Base-by-base conservation (phyloP, 1,140 invertebrate genomes). In the Drosophila nasuta region DNA sequence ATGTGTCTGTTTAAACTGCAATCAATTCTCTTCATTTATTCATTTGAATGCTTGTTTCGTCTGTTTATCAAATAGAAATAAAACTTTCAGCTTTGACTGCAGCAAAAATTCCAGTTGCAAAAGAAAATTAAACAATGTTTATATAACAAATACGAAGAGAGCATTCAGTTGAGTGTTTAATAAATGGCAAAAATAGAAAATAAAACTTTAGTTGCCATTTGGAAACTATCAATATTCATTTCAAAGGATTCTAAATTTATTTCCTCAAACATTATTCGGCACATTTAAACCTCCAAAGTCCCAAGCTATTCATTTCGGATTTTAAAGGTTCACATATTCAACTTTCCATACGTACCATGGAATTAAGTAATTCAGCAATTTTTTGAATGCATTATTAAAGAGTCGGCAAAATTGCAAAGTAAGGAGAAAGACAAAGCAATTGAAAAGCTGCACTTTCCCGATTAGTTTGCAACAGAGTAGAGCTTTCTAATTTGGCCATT, bases 21-120 rank as follows among this genome's bases (percentile, higher is more conserved):
- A 54, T 54, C 25, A 52, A 52, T 13, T 30, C 51, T 35, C n/a
- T 33, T 15, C 28, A 54, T 54, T 54, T 54, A 54, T 54, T 54
- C 30, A 54, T 15, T 54, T 35, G 13, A 54, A 35, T 54, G 28
- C 51, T 13, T 35, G 5, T 2, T 54, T 28, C 30, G 13, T 54
- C 30, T 54, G 51, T 15, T 54, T 35, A 35, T 7, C 30, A 54
- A 54, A 54, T 54, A 15, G 30, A 54, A 35, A 54, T 33, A 33
- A n/a, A 13, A 54, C 28, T 35, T 43, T 13, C 11, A 43, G 41
- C 41, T 41, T 52, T 52, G 49, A 13, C 2, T 52, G 49, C 28
- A 11, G n/a, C n/a, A 35, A 30, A 35, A 30, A 56, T n/a, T 5
- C 15, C 5, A 52, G 0, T 35, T 54, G 6, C 10, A 49, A 6